Evolutionary conservation across 2,888 invertebrate genomes (phyloP).

Genomic region (Pammene fasciana): DNA sequence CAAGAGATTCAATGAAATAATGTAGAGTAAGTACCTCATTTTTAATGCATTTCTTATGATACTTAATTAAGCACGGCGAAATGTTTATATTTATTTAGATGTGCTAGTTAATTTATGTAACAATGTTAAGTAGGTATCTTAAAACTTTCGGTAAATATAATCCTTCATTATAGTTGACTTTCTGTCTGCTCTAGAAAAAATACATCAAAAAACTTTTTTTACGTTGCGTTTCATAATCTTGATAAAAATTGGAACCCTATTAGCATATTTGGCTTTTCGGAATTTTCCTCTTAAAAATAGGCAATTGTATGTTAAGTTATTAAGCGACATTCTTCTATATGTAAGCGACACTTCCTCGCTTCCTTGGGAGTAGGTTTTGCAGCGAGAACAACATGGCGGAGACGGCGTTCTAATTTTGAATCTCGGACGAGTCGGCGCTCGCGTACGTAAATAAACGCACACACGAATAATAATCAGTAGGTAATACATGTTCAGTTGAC

Average conservation of each 20-base stretch:
- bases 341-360: slow-evolving; percentile 67
- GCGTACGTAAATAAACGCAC: slow-evolving; percentile 84
- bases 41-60: neutral
- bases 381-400: slow-evolving; percentile 82
- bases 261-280: too few relatives aligned
- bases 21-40: neutral
- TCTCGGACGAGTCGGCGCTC: slow-evolving; percentile 84
- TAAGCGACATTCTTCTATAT: slow-evolving; percentile 36
- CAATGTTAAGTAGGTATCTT: too few relatives aligned
- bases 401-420: slow-evolving; percentile 83
- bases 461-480: slow-evolving; percentile 71
- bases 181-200: too few relatives aligned
- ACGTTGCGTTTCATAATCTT: too few relatives aligned
- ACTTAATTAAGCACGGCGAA: neutral
- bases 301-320: too few relatives aligned
- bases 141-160: too few relatives aligned
- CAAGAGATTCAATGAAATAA: slow-evolving; percentile 18
- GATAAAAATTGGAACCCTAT: too few relatives aligned
- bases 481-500: slow-evolving; percentile 72
- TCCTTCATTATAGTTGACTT: too few relatives aligned
- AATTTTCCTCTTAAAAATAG: too few relatives aligned
- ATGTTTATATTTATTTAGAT: neutral
- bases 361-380: slow-evolving; percentile 78
- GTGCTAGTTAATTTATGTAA: neutral
- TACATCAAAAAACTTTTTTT: too few relatives aligned